phyloP scores from a whole-genome alignment of 2,797 vertebrate genomes.

The Coregonus sp. region DNA sequence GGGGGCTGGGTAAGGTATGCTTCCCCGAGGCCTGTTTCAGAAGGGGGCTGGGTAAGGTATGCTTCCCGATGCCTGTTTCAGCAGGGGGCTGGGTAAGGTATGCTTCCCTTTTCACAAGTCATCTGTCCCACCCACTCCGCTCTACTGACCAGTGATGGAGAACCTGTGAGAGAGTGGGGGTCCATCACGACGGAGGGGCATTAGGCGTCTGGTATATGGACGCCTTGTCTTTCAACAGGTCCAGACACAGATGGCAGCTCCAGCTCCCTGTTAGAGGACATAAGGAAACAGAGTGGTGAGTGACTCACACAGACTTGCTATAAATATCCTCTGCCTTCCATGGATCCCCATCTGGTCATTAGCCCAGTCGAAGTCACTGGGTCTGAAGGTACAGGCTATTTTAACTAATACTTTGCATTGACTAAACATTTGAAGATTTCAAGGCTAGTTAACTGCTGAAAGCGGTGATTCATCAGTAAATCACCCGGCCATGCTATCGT shows the following conservation, averaged over 20 bases:
- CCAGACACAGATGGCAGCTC: slow-evolving; percentile 96
- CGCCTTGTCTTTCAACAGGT: slow-evolving; percentile 93
- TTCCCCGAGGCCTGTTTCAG: too few species aligned
- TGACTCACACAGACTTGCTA: background rate
- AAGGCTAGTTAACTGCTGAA: background rate
- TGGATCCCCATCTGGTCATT: background rate
- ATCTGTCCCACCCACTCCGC: slow-evolving; percentile 34
- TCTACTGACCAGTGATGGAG: background rate
- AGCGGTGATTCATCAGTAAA: background rate
- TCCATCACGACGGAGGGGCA: slow-evolving; percentile 73
- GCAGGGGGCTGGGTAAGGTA: slow-evolving; percentile 16
- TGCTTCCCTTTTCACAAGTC: slow-evolving; percentile 55
- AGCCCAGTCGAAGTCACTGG: background rate
- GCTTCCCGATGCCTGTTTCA: too few species aligned
- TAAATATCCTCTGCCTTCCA: background rate
- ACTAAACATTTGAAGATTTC: background rate
- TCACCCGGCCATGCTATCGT: background rate
- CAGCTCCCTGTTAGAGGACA: slow-evolving; percentile 82
- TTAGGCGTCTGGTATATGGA: slow-evolving; percentile 96
- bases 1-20: too few species aligned
- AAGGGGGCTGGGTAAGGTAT: too few species aligned
- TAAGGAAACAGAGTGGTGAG: slow-evolving; percentile 2
- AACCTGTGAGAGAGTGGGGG: background rate
- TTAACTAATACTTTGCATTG: background rate
- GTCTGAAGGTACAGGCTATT: background rate